These are phyloP conservation scores for Desmophyllum pertusum DNA, from an alignment of 92 coral and sea anemone genomes.

Conservation along the genomic window DNA sequence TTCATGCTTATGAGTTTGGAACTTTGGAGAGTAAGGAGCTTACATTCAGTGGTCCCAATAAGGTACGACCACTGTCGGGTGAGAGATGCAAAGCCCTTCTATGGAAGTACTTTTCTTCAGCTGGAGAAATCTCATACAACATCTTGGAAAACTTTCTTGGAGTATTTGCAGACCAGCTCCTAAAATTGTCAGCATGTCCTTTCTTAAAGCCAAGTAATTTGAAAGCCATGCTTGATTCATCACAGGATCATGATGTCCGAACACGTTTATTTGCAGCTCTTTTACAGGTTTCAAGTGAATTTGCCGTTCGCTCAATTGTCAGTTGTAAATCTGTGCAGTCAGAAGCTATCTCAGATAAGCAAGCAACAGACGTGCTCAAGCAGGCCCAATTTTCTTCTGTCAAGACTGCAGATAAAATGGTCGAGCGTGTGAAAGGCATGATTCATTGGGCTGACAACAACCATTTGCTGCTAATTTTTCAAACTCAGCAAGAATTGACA, in stretches of 20 bases:
- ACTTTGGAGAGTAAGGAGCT: slow-evolving; percentile 57
- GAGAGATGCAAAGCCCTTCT: slow-evolving; percentile 59
- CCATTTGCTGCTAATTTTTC: slow-evolving; percentile 80
- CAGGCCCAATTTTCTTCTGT: slow-evolving; percentile 2
- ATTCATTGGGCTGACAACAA: slow-evolving; percentile 85
- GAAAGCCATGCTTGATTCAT: slow-evolving; percentile 57
- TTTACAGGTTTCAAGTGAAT: slow-evolving; percentile 70
- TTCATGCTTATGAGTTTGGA: slow-evolving; percentile 59
- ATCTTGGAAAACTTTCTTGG: slow-evolving; percentile 69
- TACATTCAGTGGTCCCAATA: slow-evolving; percentile 45
- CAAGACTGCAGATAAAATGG: slow-evolving; percentile 72
- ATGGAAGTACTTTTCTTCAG: slow-evolving; percentile 49
- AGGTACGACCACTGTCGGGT: slow-evolving; percentile 46
- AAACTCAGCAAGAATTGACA: slow-evolving; percentile 57
- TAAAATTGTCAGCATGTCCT: slow-evolving; percentile 76
- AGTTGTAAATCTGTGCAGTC: slow-evolving; percentile 59
- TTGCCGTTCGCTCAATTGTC: slow-evolving; percentile 70
- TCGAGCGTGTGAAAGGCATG: slow-evolving; percentile 79
- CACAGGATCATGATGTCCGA: slow-evolving; percentile 71
- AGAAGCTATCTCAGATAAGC: slow-evolving; percentile 34
- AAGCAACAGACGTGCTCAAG: slow-evolving; percentile 2
- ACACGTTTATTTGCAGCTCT: slow-evolving; percentile 71
- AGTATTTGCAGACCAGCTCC: slow-evolving; percentile 76
- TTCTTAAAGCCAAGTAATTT: slow-evolving; percentile 64
- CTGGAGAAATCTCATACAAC: slow-evolving; percentile 67